Evolutionary conservation across 1,140 invertebrate genomes (phyloP), one percentile per base, ranked within the genome.

Genomic region (Piezodorus guildinii): DNA sequence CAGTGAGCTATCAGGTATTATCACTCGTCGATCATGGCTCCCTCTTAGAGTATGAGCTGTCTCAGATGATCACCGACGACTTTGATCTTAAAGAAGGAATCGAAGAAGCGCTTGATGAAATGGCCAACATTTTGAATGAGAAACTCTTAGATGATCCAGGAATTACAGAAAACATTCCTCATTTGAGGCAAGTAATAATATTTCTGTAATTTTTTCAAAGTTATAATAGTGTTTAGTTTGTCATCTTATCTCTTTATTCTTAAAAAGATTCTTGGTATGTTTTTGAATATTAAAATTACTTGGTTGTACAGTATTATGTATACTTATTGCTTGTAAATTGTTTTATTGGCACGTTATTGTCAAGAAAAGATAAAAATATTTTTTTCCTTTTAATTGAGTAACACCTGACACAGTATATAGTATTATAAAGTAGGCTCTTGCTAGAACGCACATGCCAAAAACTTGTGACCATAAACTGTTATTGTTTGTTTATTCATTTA

Each of bases 31-130:
- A 23, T 2, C 39, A 51, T 9, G 46, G 17, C 2, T 4, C 49
- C 19, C 21, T 66, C 19, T 59, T 66, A 39, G 62, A 66, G 15
- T 66, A 64, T 58, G 65, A 66, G 27, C 51, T 66, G 3, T 66
- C 65, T 0, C 51, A 54, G n/a, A 21, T 66, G 12, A 59, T 60
- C 44, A 43, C 34, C 14, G 65, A 66, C 8, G 60, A 66, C 23
- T 27, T 45, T 0, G 62, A 58, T n/a, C 44, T 66, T 16, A 51
- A 46, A 34, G 60, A 58, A 51, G 44, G 43, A 10, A 30, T 66
- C 39, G 23, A 54, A 39, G 44, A 14, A 34, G 58, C 34, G 8
- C 44, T 60, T 23, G 56, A 34, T 19, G 54, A 60, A 21, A 66
- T 66, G 63, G 51, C 52, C 27, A 56, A 39, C 16, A 30, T 56